A percentile compares a stretch with the other conserved stretches of the same genome.
Conservation (phyloP, 2,113 vertebrate genomes). For the Lampris incognitus region DNA sequence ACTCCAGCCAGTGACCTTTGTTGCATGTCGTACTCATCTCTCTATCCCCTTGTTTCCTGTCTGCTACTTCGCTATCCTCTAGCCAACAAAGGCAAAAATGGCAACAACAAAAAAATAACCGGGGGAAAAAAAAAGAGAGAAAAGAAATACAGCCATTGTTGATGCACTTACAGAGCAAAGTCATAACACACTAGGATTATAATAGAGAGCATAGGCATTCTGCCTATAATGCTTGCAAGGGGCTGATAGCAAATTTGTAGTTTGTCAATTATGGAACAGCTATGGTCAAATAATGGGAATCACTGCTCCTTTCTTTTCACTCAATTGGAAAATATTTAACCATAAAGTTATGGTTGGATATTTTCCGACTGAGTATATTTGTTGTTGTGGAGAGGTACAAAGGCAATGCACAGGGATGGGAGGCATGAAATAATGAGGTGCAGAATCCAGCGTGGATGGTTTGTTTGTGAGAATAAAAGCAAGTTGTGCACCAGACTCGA, state of each 20-base stretch:
- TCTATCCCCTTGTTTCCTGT: too few species aligned
- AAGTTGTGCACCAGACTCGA: conserved; percentile 9
- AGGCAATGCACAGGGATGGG: neutral
- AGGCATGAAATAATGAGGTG: conserved; percentile 59
- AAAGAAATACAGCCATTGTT: conserved; percentile 13
- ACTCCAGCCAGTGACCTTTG: too few species aligned
- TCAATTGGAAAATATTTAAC: neutral
- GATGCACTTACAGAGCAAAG: conserved; percentile 1
- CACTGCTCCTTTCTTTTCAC: neutral
- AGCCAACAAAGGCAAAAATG: too few species aligned
- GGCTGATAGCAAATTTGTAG: neutral
- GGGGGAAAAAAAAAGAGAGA: too few species aligned
- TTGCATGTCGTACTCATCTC: too few species aligned
- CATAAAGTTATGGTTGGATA: conserved; percentile 22
- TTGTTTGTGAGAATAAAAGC: conserved; percentile 26
- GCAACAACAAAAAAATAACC: too few species aligned
- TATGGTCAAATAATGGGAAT: conserved; percentile 21
- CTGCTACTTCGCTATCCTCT: too few species aligned
- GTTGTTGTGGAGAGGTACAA: neutral
- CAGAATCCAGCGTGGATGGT: conserved; percentile 3
- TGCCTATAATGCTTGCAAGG: neutral
- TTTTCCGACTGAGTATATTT: neutral
- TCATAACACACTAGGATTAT: neutral
- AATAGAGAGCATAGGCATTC: neutral
- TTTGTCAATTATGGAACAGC: conserved; percentile 23